These are phyloP conservation scores for Chamaea fasciata DNA, from an alignment of 2,113 vertebrate genomes.

Conservation along the genomic window DNA sequence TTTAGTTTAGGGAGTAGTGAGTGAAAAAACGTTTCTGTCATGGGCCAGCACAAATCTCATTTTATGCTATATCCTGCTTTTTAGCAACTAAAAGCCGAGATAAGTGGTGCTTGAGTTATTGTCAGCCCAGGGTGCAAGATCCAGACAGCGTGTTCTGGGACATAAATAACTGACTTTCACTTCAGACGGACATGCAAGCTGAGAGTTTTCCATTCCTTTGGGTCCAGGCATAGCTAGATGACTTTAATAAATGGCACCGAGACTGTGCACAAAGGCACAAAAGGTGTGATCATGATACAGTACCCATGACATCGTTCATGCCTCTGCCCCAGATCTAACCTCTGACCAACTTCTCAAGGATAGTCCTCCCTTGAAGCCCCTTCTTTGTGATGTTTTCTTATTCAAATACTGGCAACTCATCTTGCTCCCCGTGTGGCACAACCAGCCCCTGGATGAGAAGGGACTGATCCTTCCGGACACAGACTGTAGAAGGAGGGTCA, in stretches of 20 bases:
- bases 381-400: not conserved
- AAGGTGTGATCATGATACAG: not conserved
- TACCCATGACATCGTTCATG: not conserved
- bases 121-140: not conserved
- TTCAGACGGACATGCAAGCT: not conserved
- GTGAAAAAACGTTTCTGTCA: not conserved
- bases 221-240: not conserved
- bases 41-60: not conserved
- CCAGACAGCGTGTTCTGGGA: not conserved
- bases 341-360: not conserved
- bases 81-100: not conserved
- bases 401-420: not conserved
- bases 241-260: not conserved
- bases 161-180: not conserved
- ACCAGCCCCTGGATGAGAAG: not conserved
- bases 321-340: not conserved
- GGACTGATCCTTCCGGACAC: not conserved
- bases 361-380: not conserved
- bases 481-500: not conserved
- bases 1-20: not conserved
- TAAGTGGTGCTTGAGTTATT: not conserved
- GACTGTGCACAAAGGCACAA: not conserved
- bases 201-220: not conserved
- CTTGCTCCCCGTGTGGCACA: accelerated
- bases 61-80: not conserved